phyloP scores from a whole-genome alignment of 2,113 vertebrate genomes.

The Pangasianodon gigas region DNA sequence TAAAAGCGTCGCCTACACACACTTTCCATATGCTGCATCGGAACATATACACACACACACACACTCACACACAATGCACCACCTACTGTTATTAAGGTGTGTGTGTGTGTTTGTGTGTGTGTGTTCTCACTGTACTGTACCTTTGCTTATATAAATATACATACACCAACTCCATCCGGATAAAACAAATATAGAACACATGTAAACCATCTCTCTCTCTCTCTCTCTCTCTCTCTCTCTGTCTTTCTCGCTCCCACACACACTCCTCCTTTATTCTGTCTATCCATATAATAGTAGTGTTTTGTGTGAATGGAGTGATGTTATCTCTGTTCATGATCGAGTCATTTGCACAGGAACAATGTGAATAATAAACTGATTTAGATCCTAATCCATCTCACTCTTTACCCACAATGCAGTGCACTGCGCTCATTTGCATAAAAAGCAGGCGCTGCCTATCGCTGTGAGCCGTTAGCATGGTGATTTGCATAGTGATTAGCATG shows the following conservation, averaged over 20 bases:
- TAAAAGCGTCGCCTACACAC: constrained; percentile 22
- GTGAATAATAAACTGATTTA: constrained; percentile 37
- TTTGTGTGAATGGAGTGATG: not conserved
- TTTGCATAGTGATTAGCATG: constrained; percentile 41
- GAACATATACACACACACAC: not conserved
- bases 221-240: not conserved
- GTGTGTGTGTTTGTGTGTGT: not conserved
- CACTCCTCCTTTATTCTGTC: not conserved
- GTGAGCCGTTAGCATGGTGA: constrained; percentile 21
- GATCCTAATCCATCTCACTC: constrained; percentile 43
- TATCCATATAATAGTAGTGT: not conserved
- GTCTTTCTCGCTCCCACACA: not conserved
- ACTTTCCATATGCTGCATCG: constrained; percentile 24
- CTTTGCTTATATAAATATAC: not conserved
- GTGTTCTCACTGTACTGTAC: not conserved
- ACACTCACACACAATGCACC: not conserved
- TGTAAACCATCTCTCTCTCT: constrained; percentile 14
- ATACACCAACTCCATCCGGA: not conserved
- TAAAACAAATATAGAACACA: not conserved
- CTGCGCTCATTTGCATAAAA: constrained; percentile 38
- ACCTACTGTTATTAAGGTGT: constrained; percentile 9
- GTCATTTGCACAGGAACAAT: constrained; percentile 30
- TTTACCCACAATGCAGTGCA: constrained; percentile 40
- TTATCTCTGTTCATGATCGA: not conserved
- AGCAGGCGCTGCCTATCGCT: constrained; percentile 33